These are phyloP conservation scores for Gobius niger DNA, from an alignment of 2,113 vertebrate genomes.

Conservation along the genomic window DNA sequence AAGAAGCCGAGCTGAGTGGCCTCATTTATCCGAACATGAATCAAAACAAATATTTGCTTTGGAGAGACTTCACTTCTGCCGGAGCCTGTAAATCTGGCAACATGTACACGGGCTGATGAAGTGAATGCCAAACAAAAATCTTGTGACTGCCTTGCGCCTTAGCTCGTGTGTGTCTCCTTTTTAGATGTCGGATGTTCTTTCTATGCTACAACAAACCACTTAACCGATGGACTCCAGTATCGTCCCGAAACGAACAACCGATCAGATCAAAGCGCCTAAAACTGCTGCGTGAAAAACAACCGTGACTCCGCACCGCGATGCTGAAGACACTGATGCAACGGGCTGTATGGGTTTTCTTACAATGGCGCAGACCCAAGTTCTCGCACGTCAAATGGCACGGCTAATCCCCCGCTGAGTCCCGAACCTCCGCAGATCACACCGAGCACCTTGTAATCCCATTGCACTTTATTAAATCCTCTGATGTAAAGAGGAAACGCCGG, in stretches of 20 bases:
- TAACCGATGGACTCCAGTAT: no score
- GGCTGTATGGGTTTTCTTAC: neutral
- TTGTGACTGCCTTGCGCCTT: no score
- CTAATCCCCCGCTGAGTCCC: conserved; percentile 34
- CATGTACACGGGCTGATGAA: no score
- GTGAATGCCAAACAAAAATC: no score
- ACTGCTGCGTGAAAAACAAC: neutral
- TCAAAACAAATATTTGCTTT: neutral
- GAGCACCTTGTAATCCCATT: conserved; percentile 32
- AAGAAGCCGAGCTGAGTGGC: neutral
- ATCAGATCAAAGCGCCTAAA: neutral
- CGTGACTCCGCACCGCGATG: neutral
- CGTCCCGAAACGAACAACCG: neutral
- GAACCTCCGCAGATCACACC: conserved; percentile 25
- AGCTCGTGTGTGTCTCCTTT: no score
- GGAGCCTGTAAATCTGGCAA: neutral
- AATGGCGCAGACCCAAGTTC: conserved; percentile 17
- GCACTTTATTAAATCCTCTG: conserved; percentile 34
- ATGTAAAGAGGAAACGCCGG: conserved; percentile 25
- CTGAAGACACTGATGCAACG: conserved; percentile 23
- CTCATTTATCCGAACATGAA: neutral
- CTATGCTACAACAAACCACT: no score
- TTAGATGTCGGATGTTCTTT: no score
- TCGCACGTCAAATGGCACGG: conserved; percentile 33
- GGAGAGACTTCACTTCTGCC: neutral